Evolutionary conservation across 1,140 invertebrate genomes (phyloP).

Genomic region (Penaeus japonicus): DNA sequence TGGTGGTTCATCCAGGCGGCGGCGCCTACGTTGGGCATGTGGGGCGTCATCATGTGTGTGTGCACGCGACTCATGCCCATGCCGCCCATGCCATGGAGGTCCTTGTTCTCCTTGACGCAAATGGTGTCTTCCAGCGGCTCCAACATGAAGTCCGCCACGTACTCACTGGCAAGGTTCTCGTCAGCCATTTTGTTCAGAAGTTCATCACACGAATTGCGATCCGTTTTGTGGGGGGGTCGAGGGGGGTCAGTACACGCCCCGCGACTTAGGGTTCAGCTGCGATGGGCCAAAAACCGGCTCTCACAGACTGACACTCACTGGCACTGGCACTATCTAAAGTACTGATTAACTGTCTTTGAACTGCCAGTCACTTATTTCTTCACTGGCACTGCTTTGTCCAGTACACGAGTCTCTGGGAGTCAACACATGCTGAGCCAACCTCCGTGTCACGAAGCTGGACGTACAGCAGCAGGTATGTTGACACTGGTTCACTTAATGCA

Average conservation of each 20-base stretch:
- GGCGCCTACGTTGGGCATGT: conserved; percentile 48
- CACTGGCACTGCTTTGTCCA: too few relatives aligned
- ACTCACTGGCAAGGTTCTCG: conserved; percentile 40
- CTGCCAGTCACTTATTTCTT: too few relatives aligned
- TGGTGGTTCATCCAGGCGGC: conserved; percentile 46
- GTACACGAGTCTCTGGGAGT: too few relatives aligned
- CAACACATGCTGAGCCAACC: too few relatives aligned
- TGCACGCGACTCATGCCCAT: conserved; percentile 35
- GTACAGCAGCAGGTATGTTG: too few relatives aligned
- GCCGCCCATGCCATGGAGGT: conserved; percentile 14
- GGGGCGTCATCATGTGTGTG: conserved; percentile 42
- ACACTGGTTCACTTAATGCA: too few relatives aligned
- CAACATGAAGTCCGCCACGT: conserved; percentile 57
- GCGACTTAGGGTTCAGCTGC: background rate
- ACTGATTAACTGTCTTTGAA: too few relatives aligned
- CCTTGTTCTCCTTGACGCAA: conserved; percentile 22
- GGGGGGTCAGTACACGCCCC: background rate
- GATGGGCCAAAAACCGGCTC: too few relatives aligned
- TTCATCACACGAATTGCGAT: conserved; percentile 3
- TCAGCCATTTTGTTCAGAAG: conserved; percentile 33
- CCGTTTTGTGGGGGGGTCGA: background rate
- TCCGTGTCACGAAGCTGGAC: too few relatives aligned
- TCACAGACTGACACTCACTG: background rate
- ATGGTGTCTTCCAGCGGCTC: conserved; percentile 53
- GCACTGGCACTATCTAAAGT: background rate